Evolutionary conservation across 1,140 invertebrate genomes (phyloP).

Genomic region (Conus ventricosus): DNA sequence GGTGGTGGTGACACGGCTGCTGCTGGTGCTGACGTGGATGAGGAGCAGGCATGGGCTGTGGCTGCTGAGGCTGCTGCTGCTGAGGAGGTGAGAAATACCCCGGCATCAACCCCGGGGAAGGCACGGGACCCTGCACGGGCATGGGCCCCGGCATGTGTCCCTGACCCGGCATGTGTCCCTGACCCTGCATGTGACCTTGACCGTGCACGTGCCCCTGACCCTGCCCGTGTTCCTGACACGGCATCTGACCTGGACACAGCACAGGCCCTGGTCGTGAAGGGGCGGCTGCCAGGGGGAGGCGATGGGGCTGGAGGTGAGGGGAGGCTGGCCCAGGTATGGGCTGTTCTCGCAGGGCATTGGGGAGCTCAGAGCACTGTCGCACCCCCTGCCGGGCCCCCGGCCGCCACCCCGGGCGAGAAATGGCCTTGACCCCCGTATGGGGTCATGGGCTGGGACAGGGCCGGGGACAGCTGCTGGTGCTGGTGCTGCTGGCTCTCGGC

Average conservation of each 20-base stretch:
- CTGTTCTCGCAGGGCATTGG: constrained; percentile 47
- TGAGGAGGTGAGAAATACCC: neutral
- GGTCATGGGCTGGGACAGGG: constrained; percentile 26
- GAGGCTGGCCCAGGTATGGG: constrained; percentile 54
- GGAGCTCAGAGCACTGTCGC: constrained; percentile 49
- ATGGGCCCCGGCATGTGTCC: neutral
- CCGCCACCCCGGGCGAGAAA: constrained; percentile 40
- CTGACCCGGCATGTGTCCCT: constrained; percentile 31
- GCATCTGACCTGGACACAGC: neutral
- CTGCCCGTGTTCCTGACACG: neutral
- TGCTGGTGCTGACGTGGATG: constrained; percentile 33
- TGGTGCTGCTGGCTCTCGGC: constrained; percentile 15
- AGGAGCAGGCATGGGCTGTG: constrained; percentile 11
- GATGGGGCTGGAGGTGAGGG: constrained; percentile 52
- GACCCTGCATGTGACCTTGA: constrained; percentile 38
- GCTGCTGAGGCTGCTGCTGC: constrained; percentile 35
- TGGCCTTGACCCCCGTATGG: constrained; percentile 28
- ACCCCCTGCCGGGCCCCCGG: constrained; percentile 22
- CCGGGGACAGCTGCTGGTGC: neutral
- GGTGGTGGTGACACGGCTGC: constrained; percentile 35
- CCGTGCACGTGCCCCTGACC: constrained; percentile 4
- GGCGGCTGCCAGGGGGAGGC: neutral
- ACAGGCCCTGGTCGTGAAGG: neutral
- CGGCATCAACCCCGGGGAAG: neutral
- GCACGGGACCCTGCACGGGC: constrained; percentile 20